phyloP scores from a whole-genome alignment of 2,888 invertebrate species.

The Heterodera filipjevi region DNA sequence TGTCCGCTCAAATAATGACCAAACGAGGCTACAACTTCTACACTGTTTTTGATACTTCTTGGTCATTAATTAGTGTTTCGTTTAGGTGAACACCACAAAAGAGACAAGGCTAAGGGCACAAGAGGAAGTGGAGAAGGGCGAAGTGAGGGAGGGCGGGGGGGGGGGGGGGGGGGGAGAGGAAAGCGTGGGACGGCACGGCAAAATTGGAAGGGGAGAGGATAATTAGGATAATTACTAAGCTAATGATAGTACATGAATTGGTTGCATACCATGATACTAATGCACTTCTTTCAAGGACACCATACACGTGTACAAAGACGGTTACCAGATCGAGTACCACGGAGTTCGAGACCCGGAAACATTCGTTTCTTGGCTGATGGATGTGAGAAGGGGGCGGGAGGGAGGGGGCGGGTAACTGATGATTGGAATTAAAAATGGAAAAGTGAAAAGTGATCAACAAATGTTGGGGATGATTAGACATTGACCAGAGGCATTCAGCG shows the following conservation, averaged over 20 bases:
- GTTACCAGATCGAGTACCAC: conserved; percentile 65
- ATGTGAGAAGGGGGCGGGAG: conserved; percentile 46
- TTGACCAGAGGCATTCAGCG: too few relatives aligned
- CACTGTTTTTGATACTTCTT: conserved; percentile 49
- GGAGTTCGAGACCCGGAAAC: conserved; percentile 65
- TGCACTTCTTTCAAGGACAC: conserved; percentile 47
- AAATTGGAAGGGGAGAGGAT: not conserved
- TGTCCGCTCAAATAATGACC: conserved; percentile 66
- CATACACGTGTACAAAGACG: conserved; percentile 65
- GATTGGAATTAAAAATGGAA: not conserved
- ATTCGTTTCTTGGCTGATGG: conserved; percentile 66
- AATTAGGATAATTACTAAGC: too few relatives aligned
- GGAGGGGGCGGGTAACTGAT: not conserved
- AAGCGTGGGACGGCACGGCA: too few relatives aligned
- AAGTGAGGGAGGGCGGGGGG: conserved; percentile 9
- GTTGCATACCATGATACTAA: too few relatives aligned
- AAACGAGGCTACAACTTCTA: conserved; percentile 65
- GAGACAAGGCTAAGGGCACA: conserved; percentile 61
- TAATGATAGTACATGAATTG: too few relatives aligned
- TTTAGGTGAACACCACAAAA: conserved; percentile 60
- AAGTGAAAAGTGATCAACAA: too few relatives aligned
- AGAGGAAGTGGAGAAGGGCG: conserved; percentile 55
- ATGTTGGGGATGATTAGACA: too few relatives aligned
- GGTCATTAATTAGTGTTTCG: not conserved
- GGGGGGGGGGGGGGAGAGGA: not conserved